Evolutionary conservation across 2,888 invertebrate genomes (phyloP).

Genomic region (Euproctis similis): DNA sequence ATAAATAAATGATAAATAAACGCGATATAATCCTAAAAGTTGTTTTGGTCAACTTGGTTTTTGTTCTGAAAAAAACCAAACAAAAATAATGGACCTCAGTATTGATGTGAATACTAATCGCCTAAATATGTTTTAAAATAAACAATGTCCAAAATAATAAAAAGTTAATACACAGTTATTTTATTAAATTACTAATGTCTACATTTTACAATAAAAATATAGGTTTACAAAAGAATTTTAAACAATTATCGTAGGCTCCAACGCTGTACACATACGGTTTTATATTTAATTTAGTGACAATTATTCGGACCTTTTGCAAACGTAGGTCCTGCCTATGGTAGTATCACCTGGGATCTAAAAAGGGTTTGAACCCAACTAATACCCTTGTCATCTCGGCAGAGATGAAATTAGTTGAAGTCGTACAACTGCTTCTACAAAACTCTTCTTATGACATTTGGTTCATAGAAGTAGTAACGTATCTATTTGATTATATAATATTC

Average conservation of each 20-base stretch:
- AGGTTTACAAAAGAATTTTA: slow-evolving; percentile 2
- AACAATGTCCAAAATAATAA: not conserved
- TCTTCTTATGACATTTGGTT: too few relatives aligned
- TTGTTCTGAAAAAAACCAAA: too few relatives aligned
- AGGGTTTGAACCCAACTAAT: slow-evolving; percentile 67
- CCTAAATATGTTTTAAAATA: not conserved
- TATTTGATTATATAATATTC: too few relatives aligned
- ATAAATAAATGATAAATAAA: too few relatives aligned
- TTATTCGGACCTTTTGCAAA: slow-evolving; percentile 32
- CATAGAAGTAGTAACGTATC: too few relatives aligned
- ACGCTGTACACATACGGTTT: slow-evolving; percentile 17
- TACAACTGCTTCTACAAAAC: slow-evolving; percentile 60
- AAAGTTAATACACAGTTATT: not conserved
- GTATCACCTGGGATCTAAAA: slow-evolving; percentile 67
- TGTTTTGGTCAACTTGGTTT: too few relatives aligned
- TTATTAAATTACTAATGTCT: not conserved
- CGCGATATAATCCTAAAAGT: too few relatives aligned
- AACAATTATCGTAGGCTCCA: slow-evolving; percentile 4
- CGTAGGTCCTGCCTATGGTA: slow-evolving; percentile 45
- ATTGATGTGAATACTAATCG: too few relatives aligned
- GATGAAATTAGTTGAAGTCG: slow-evolving; percentile 69
- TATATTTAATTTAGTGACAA: slow-evolving; percentile 35
- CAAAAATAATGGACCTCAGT: too few relatives aligned
- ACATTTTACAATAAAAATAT: not conserved
- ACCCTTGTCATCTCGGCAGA: slow-evolving; percentile 72